Evolutionary conservation across 2,113 vertebrate genomes (phyloP).

Genomic region (Mellivora capensis): DNA sequence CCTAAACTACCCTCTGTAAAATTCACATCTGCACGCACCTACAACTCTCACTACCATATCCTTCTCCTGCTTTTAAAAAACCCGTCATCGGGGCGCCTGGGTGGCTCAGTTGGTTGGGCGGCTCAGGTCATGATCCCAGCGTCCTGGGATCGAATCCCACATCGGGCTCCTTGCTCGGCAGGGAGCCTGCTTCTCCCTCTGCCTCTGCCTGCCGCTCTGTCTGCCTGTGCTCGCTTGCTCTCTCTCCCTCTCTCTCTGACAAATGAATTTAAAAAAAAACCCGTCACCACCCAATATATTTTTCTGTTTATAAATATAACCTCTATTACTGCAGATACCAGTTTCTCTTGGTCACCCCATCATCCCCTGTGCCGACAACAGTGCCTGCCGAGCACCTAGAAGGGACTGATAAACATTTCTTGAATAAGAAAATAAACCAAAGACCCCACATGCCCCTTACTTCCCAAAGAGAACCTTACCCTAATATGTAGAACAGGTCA

Average conservation of each 20-base stretch:
- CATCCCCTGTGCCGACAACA: not conserved
- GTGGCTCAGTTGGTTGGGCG: too few relatives aligned
- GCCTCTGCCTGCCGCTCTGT: too few relatives aligned
- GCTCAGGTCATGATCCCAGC: too few relatives aligned
- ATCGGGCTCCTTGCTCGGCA: too few relatives aligned
- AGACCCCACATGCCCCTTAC: not conserved
- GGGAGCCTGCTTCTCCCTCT: too few relatives aligned
- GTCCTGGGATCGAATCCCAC: too few relatives aligned
- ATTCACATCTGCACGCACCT: not conserved
- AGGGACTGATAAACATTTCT: not conserved
- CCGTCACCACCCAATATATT: not conserved
- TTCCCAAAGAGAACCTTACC: constrained; percentile 4
- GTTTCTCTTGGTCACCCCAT: not conserved
- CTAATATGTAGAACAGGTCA: not conserved
- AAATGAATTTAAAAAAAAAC: too few relatives aligned
- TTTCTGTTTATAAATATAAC: not conserved
- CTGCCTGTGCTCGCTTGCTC: too few relatives aligned
- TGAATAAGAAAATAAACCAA: not conserved
- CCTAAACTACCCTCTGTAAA: not conserved
- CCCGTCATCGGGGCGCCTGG: too few relatives aligned
- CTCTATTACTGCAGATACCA: not conserved
- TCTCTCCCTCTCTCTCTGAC: too few relatives aligned
- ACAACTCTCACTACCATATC: not conserved
- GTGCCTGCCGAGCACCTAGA: not conserved
- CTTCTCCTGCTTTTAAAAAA: not conserved